phyloP scores from a whole-genome alignment of 2,113 vertebrate species.

The Tinamus guttatus region DNA sequence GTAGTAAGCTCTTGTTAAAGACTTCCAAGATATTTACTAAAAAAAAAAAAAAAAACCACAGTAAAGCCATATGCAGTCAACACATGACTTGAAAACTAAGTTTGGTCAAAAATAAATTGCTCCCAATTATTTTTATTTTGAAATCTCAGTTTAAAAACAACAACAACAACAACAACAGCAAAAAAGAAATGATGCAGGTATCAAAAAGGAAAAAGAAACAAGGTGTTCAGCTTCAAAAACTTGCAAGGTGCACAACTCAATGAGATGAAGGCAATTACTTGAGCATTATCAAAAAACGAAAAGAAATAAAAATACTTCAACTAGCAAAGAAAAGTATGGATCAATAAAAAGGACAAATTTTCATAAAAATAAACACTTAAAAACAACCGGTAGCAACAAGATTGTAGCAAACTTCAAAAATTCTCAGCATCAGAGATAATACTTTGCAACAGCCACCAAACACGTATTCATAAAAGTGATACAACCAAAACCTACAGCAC shows the following conservation, averaged over 20 bases:
- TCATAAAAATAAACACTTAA: background rate
- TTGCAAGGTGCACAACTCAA: background rate
- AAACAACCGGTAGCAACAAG: background rate
- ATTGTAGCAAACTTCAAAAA: background rate
- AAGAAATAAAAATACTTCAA: background rate
- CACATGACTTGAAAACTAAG: background rate
- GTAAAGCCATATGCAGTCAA: background rate
- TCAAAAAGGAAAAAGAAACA: background rate
- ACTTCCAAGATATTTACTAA: background rate
- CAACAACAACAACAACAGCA: background rate
- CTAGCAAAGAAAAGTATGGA: background rate
- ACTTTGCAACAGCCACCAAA: background rate
- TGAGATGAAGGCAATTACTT: background rate
- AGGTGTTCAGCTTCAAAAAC: background rate
- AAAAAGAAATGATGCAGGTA: background rate
- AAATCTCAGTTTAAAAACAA: background rate
- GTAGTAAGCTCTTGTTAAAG: conserved; percentile 1
- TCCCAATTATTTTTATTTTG: background rate
- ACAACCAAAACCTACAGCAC: background rate
- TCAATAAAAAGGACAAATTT: background rate
- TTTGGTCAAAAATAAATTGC: background rate
- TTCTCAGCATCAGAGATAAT: background rate
- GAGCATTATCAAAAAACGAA: background rate
- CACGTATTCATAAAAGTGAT: background rate
- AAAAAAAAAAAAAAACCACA: background rate